These are phyloP conservation scores for Cotesia chilonis DNA, from an alignment of 1,140 invertebrate genomes.

Conservation along the genomic window DNA sequence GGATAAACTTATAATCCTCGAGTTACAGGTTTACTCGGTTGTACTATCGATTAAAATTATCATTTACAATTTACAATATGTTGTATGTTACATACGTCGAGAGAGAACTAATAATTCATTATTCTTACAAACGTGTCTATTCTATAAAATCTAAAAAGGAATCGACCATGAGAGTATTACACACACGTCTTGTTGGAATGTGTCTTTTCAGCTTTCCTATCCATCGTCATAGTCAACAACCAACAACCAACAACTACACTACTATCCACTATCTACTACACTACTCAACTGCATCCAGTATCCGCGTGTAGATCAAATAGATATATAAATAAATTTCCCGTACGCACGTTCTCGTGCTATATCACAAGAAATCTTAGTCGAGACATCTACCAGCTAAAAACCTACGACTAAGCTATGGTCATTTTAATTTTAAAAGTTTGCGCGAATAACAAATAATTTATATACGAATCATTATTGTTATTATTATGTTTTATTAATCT, in stretches of 20 bases:
- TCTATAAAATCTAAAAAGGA: slow-evolving; percentile 40
- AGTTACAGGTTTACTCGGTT: neutral
- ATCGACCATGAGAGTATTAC: slow-evolving; percentile 40
- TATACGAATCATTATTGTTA: too few species aligned
- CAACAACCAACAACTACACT: neutral
- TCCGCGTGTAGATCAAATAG: slow-evolving; percentile 25
- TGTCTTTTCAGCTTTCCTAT: slow-evolving; percentile 24
- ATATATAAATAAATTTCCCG: slow-evolving; percentile 33
- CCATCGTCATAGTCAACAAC: slow-evolving; percentile 9
- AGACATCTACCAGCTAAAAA: slow-evolving; percentile 6
- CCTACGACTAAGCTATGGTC: neutral
- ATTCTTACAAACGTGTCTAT: slow-evolving; percentile 25
- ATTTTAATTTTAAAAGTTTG: neutral
- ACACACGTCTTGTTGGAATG: slow-evolving; percentile 29
- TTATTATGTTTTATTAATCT: too few species aligned
- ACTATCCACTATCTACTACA: too few species aligned
- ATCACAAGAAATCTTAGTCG: slow-evolving; percentile 24
- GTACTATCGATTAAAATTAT: slow-evolving; percentile 10
- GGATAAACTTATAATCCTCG: too few species aligned
- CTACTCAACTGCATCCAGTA: neutral
- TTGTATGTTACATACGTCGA: neutral
- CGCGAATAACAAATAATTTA: neutral
- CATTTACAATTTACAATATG: neutral
- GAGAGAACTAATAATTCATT: slow-evolving; percentile 16
- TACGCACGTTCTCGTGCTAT: slow-evolving; percentile 22